Evolutionary conservation across 2,888 invertebrate species (phyloP).

Genomic region (Mellilla xanthometata): DNA sequence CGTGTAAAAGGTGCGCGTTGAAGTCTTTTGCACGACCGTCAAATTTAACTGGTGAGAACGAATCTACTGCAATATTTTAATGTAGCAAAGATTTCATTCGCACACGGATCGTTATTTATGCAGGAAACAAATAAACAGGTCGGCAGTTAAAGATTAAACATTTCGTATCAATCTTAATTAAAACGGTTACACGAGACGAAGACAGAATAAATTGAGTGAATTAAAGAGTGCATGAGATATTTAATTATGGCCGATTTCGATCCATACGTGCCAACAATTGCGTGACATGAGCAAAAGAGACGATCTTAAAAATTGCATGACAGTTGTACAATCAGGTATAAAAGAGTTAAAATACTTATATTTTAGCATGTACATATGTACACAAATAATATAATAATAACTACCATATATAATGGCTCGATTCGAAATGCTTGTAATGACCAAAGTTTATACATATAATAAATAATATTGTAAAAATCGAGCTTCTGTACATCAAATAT

Average conservation of each 20-base stretch:
- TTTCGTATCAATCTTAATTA: conserved; percentile 77
- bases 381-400: no score
- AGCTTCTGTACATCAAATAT: no score
- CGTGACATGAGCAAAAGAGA: conserved; percentile 66
- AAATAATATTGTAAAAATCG: no score
- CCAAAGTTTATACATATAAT: no score
- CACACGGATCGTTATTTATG: conserved; percentile 43
- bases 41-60: conserved; percentile 41
- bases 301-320: conserved; percentile 50
- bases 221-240: conserved; percentile 74
- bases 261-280: conserved; percentile 61
- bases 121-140: conserved; percentile 33
- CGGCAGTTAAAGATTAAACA: conserved; percentile 47
- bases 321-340: conserved; percentile 38
- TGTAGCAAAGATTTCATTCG: conserved; percentile 40
- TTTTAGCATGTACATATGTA: neutral
- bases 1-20: conserved; percentile 53
- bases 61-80: conserved; percentile 34
- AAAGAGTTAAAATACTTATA: conserved; percentile 23
- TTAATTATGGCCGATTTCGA: conserved; percentile 76
- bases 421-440: no score
- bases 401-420: no score
- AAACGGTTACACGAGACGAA: conserved; percentile 52
- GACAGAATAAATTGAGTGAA: conserved; percentile 72
- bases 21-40: conserved; percentile 64